Conservation (phyloP, 53 echinoderm and acorn worm species). For the Zoroaster sp. region DNA sequence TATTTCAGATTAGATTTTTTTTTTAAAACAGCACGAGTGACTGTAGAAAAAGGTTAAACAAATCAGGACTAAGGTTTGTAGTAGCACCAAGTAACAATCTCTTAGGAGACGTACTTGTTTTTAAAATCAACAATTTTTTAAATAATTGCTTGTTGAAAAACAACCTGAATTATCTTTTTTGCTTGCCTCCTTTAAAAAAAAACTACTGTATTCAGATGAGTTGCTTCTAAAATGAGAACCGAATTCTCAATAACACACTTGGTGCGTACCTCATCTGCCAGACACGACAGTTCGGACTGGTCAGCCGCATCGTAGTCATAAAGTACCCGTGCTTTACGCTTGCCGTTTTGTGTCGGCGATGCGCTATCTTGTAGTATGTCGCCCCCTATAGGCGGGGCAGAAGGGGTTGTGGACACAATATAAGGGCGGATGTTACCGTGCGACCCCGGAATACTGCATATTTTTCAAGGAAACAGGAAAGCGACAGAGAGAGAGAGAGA, state of each 20-base stretch:
- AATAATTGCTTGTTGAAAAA: too few relatives aligned
- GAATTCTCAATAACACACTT: background rate
- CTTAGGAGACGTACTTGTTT: too few relatives aligned
- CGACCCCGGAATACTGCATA: constrained; percentile 81
- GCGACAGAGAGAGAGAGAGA: background rate
- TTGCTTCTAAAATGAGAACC: too few relatives aligned
- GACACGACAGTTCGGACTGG: constrained; percentile 85
- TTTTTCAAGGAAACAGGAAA: background rate
- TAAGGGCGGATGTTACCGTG: constrained; percentile 67
- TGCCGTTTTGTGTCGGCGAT: constrained; percentile 71
- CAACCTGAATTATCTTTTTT: too few relatives aligned
- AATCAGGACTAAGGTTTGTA: too few relatives aligned
- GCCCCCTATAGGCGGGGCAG: constrained; percentile 71
- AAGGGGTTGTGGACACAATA: constrained; percentile 56
- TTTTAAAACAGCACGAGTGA: too few relatives aligned
- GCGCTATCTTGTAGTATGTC: constrained; percentile 64
- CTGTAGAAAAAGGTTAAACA: too few relatives aligned
- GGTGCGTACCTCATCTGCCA: constrained; percentile 95
- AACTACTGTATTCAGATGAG: too few relatives aligned
- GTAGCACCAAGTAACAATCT: too few relatives aligned
- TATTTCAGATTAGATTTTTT: background rate
- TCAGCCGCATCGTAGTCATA: constrained; percentile 99
- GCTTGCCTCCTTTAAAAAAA: too few relatives aligned
- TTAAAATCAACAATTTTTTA: too few relatives aligned
- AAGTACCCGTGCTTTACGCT: constrained; percentile 90